Base-by-base conservation (phyloP, 2,888 invertebrate species). In the Apamea monoglypha region DNA sequence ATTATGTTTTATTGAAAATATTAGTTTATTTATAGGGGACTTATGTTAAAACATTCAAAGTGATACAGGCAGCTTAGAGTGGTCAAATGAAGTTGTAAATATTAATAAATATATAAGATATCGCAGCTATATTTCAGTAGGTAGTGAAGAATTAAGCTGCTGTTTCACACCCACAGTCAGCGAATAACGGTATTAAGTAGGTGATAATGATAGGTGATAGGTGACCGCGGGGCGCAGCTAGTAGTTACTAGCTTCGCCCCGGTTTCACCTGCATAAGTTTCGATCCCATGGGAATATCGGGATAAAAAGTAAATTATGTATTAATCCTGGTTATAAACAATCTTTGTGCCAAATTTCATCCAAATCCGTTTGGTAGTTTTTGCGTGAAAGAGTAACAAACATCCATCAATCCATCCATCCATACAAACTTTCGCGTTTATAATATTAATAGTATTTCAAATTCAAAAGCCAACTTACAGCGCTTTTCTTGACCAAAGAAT, bases 1-100 rank as follows among this genome's bases (percentile, higher is more conserved):
- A 85, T 85, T 63, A 73, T 76, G 64, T 82, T 82, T 74, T 82
- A 74, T 32, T 74, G 71, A 81, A 84, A 71, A 85, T 74, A 71
- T 36, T 36, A 14, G 21, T 44, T 47, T 53, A 66, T 78, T 68
- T 74, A 50, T 68, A 61, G 1, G 12, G 36, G 8, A 84, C 84
- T 71, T 80, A 80, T 67, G 72, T 66, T 5, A 47, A 84, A 82
- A 64, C 25, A 69, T 25, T 59, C 40, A 2, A 32, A 40, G 44
- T 61, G 14, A 67, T 76, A 77, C 36, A 59, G 61, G 21, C 56
- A 82, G 63, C 56, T 78, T 73, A 78, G 18, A 16, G 36, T 44
- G 29, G 25, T 59, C 7, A 44, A 56, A 70, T 47, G 47, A 36
- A 80, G 32, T 16, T 71, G 32, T 53, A 59, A 59, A 56, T 40